A percentile compares a stretch with the other conserved stretches of the same genome.
phyloP scores from a whole-genome alignment of 53 echinoderm and acorn worm species.

The Zoroaster sp. region DNA sequence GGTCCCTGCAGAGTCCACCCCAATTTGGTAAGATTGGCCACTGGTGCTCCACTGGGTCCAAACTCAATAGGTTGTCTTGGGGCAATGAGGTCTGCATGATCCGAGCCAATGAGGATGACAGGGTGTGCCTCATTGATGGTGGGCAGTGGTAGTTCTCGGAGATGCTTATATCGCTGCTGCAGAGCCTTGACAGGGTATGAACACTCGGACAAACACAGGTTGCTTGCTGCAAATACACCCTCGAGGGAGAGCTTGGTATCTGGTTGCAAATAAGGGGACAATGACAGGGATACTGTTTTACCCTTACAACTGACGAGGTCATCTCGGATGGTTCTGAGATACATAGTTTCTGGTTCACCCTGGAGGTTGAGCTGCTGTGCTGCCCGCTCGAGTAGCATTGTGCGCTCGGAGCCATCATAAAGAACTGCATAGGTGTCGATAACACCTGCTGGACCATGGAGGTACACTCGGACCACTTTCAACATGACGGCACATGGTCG shows the following conservation, averaged over 20 bases:
- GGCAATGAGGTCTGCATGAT: neutral
- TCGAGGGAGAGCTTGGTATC: neutral
- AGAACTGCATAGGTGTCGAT: neutral
- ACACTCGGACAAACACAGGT: neutral
- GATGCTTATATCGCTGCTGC: neutral
- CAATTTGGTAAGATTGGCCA: neutral
- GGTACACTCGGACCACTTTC: neutral
- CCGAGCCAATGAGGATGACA: neutral
- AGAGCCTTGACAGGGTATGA: neutral
- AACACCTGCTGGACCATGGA: neutral
- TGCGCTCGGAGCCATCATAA: slow-evolving; percentile 18
- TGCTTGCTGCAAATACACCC: neutral
- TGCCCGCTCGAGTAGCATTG: neutral
- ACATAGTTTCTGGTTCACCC: neutral
- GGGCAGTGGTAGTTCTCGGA: neutral
- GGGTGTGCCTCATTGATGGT: neutral
- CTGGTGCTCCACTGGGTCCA: neutral
- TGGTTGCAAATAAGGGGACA: neutral
- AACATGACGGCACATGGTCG: neutral
- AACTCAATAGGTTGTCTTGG: neutral
- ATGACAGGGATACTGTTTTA: neutral
- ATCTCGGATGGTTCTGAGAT: neutral
- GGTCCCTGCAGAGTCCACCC: slow-evolving; percentile 38
- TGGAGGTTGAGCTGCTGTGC: neutral
- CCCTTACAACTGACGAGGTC: neutral